phyloP scores from a whole-genome alignment of 1,140 invertebrate genomes.

The Drosophila kohkoa region DNA sequence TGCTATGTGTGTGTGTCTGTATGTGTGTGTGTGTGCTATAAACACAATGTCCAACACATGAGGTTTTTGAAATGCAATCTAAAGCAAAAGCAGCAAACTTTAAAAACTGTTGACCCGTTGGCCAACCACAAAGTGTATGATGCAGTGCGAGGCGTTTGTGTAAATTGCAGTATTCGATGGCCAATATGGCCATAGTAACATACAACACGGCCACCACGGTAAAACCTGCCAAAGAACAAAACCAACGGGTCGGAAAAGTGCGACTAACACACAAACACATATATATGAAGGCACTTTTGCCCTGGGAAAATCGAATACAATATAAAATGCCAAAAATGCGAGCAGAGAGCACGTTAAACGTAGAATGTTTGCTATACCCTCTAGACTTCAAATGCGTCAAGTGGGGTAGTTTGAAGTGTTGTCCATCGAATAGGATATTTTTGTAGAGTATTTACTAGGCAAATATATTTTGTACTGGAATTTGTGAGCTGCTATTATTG shows the following conservation, averaged over 20 bases:
- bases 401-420: not conserved
- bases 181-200: slow-evolving; percentile 86
- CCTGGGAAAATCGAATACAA: slow-evolving; percentile 37
- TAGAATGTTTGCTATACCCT: slow-evolving; percentile 38
- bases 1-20: not conserved
- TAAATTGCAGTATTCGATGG: slow-evolving; percentile 92
- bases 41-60: slow-evolving; percentile 91
- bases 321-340: slow-evolving; percentile 51
- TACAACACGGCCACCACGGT: slow-evolving; percentile 85
- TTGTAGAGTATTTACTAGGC: not conserved
- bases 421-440: not conserved
- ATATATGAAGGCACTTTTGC: slow-evolving; percentile 17
- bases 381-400: not conserved
- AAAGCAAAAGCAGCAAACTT: slow-evolving; percentile 39
- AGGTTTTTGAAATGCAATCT: slow-evolving; percentile 88
- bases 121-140: slow-evolving; percentile 91
- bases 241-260: slow-evolving; percentile 89
- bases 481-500: slow-evolving; percentile 87
- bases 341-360: slow-evolving; percentile 39
- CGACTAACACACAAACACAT: slow-evolving; percentile 4
- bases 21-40: slow-evolving; percentile 84
- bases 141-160: slow-evolving; percentile 92
- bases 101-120: slow-evolving; percentile 84
- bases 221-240: slow-evolving; percentile 91
- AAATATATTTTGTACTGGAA: slow-evolving; percentile 1